A percentile compares a stretch with the other conserved stretches of the same genome.
These are phyloP conservation scores for Copidosoma floridanum DNA, from an alignment of 1,140 invertebrate species.

Conservation along the genomic window DNA sequence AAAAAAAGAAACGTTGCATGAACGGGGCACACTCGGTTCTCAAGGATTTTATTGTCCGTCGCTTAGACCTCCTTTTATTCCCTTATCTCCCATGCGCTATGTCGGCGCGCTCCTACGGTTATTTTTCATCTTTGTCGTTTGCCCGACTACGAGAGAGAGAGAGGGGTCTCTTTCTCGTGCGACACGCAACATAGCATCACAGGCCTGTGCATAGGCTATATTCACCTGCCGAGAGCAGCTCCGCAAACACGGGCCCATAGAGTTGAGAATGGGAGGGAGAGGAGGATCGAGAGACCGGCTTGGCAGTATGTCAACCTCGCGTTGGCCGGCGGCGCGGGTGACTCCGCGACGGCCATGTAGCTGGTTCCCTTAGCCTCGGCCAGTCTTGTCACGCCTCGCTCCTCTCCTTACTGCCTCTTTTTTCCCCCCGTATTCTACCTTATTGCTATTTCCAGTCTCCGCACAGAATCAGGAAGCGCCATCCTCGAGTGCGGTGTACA, in stretches of 20 bases:
- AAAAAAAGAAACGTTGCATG: background rate
- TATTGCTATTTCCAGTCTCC: too few relatives aligned
- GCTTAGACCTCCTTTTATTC: background rate
- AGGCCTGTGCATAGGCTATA: conserved; percentile 9
- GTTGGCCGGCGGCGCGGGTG: conserved; percentile 53
- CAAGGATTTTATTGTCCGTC: background rate
- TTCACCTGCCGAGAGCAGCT: conserved; percentile 9
- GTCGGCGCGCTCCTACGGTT: background rate
- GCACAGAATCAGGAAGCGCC: conserved; percentile 35
- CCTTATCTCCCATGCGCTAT: background rate
- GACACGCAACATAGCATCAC: conserved; percentile 6
- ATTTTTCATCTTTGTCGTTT: conserved; percentile 3
- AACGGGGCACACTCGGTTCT: too few relatives aligned
- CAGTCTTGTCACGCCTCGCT: conserved; percentile 51
- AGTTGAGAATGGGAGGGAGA: background rate
- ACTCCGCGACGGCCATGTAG: conserved; percentile 35
- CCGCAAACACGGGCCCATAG: background rate
- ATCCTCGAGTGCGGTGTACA: too few relatives aligned
- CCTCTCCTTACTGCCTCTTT: too few relatives aligned
- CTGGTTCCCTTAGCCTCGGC: conserved; percentile 45
- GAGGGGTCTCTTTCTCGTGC: background rate
- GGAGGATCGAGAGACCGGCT: conserved; percentile 42
- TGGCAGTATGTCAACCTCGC: conserved; percentile 54
- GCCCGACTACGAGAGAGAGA: background rate
- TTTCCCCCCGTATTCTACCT: too few relatives aligned